Conservation (phyloP, 2,797 vertebrate genomes). For the Ctenochaetus hawaiiensis region DNA sequence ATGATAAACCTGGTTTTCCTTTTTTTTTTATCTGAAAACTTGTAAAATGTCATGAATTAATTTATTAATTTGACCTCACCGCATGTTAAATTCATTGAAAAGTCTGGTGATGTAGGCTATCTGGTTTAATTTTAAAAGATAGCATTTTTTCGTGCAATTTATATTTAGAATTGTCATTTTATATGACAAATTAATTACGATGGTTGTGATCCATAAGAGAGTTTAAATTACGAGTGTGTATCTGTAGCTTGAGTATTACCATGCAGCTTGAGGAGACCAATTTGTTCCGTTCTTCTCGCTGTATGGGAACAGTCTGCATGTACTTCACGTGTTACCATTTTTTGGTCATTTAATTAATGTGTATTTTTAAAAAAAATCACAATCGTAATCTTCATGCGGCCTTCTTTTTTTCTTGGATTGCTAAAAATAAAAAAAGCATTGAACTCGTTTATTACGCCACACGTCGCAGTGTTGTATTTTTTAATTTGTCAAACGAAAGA, state of each 20-base stretch:
- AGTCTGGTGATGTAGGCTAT: background rate
- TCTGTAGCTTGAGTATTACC: background rate
- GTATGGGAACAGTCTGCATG: background rate
- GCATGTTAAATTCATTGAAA: background rate
- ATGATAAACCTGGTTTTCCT: background rate
- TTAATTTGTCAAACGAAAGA: background rate
- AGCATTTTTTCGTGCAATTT: background rate
- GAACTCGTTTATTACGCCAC: too few relatives aligned
- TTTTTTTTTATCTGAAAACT: background rate
- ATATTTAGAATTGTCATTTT: background rate
- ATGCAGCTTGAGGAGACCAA: background rate
- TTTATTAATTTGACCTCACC: background rate
- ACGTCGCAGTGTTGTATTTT: background rate
- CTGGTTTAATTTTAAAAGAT: slow-evolving; percentile 4
- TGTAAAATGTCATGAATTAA: background rate
- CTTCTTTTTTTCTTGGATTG: background rate
- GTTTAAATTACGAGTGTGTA: background rate
- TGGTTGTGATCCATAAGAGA: background rate
- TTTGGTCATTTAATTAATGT: background rate
- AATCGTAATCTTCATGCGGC: background rate
- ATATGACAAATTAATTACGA: slow-evolving; percentile 1
- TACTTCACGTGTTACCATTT: background rate
- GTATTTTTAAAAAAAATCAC: background rate
- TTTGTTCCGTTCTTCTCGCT: slow-evolving; percentile 3
- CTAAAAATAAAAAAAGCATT: background rate